Base-by-base conservation (phyloP, 2,113 vertebrate genomes). In the Brachypodius melanocephalos region DNA sequence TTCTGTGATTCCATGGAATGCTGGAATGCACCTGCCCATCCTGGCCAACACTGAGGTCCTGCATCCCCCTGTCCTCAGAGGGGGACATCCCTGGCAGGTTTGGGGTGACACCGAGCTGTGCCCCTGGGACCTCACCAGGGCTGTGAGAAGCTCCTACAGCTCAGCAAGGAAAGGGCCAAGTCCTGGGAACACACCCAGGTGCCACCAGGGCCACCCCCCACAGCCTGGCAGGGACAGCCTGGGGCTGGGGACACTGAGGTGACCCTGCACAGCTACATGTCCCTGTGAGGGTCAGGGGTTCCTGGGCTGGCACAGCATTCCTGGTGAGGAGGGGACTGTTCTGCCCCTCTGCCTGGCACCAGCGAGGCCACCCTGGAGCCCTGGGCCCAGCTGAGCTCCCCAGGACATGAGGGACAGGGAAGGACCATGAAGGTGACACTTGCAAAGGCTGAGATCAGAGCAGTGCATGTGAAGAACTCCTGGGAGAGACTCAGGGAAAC, bases 401-500 rank as follows among this genome's bases (percentile, higher is more conserved):
- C 85, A 13, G 63, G 14, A 5, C 46, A 18, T 6, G 17, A 32
- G 45, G 10, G 48, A 15, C 38, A 21, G 28, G 13, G 42, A 22
- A 6, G 43, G 67, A 7, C 45, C 5, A 0, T 2, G 1, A 6
- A 29, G 36, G 69, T n/a, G 42, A 3, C 48, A 5, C 1, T 2
- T 21, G 75, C 24, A 7, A 22, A 46, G 45, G 45, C 57, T 14
- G 73, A n/a, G 32, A 22, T 20, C 75, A 46, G 8, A 77, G 19
- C 78, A 10, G 0, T 0, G 17, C 15, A 8, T 24, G 6, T 2
- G 2, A 67, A 13, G 7, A 22, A 5, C 21, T 25, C 52, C 43
- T 32, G 65, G 59, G 16, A 10, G 10, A 34, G 31, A 16, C 57
- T 5, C 16, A 1, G 38, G 80, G 21, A 21, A 65, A 45, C 26